A percentile compares a stretch with the other conserved stretches of the same genome.
Evolutionary conservation across 2,888 invertebrate genomes (phyloP).

Genomic region (Amphipyra tragopoginis): DNA sequence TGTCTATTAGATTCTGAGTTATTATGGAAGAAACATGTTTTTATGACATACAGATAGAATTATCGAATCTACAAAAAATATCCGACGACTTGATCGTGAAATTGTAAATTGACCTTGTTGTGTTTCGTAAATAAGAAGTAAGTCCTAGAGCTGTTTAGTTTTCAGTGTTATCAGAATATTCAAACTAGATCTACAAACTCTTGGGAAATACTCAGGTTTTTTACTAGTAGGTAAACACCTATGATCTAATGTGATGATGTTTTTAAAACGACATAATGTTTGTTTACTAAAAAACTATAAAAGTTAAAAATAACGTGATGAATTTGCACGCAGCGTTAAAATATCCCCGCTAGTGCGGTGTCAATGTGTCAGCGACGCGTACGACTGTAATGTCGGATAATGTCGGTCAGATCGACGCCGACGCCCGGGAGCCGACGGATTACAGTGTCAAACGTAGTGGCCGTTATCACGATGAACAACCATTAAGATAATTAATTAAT

Average conservation of each 20-base stretch:
- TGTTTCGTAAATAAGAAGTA: too few relatives aligned
- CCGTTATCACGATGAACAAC: neutral
- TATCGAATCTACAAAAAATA: conserved; percentile 38
- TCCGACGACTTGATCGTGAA: conserved; percentile 39
- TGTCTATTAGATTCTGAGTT: conserved; percentile 17
- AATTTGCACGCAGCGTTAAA: conserved; percentile 1
- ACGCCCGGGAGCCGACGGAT: neutral
- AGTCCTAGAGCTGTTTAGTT: too few relatives aligned
- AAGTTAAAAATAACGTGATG: neutral
- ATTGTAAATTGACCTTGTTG: conserved; percentile 21
- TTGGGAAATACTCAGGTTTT: too few relatives aligned
- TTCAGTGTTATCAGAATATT: too few relatives aligned
- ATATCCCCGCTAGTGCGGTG: neutral
- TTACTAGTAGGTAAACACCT: too few relatives aligned
- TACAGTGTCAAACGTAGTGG: neutral
- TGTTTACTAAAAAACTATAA: neutral
- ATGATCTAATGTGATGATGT: neutral
- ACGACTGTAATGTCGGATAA: conserved; percentile 2
- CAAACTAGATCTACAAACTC: too few relatives aligned
- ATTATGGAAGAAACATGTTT: conserved; percentile 27
- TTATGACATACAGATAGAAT: conserved; percentile 21
- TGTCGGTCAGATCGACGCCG: neutral
- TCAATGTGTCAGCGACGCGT: conserved; percentile 5
- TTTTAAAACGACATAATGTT: too few relatives aligned
- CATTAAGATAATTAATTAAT: too few relatives aligned